Conservation (phyloP, 1,140 invertebrate genomes). For the Dendroctonus valens region DNA sequence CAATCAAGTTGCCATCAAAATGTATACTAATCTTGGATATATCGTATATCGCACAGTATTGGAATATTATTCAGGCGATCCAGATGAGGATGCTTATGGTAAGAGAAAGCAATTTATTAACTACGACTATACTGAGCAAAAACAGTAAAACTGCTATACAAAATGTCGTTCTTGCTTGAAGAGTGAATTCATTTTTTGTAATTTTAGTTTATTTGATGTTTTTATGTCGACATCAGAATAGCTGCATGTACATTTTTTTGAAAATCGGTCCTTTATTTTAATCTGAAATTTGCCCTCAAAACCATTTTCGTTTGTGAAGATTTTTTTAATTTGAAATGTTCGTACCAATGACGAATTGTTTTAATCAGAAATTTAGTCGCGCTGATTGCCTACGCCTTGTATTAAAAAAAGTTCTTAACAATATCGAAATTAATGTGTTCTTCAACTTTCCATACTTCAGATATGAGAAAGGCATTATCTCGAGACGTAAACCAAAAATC, state of each 20-base stretch:
- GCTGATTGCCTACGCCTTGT: too few species aligned
- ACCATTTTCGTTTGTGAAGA: too few species aligned
- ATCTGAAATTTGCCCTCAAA: too few species aligned
- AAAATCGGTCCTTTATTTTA: too few species aligned
- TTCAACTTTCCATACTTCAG: constrained; percentile 55
- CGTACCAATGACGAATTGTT: too few species aligned
- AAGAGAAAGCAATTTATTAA: constrained; percentile 42
- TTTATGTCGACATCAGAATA: not conserved
- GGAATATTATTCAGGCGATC: constrained; percentile 96
- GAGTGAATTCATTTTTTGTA: too few species aligned
- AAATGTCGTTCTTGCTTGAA: not conserved
- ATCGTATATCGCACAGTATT: constrained; percentile 94
- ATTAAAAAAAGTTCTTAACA: too few species aligned
- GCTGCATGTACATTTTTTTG: not conserved
- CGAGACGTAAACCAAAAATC: constrained; percentile 91
- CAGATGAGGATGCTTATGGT: constrained; percentile 99
- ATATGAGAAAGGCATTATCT: constrained; percentile 97
- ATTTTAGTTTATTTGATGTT: not conserved
- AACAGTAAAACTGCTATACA: not conserved
- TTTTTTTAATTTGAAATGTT: too few species aligned
- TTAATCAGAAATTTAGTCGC: too few species aligned
- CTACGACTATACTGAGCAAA: not conserved
- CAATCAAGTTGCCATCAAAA: constrained; percentile 95
- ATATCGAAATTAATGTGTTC: too few species aligned
- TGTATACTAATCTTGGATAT: constrained; percentile 97